A percentile compares a stretch with the other conserved stretches of the same genome.
phyloP scores from a whole-genome alignment of 2,888 invertebrate species.

The Morpho deidamia region DNA sequence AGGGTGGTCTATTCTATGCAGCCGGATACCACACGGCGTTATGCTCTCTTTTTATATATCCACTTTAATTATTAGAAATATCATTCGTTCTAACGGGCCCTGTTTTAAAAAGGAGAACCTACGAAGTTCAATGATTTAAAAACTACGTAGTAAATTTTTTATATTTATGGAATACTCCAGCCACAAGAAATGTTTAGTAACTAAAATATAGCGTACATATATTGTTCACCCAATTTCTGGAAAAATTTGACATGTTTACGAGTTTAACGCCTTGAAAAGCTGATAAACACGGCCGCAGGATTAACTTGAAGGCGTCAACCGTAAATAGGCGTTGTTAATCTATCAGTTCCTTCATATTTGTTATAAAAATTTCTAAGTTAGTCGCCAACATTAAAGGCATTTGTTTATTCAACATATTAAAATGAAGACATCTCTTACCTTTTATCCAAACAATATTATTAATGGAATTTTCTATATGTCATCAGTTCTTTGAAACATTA shows the following conservation, averaged over 20 bases:
- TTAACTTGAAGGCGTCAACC: constrained; percentile 9
- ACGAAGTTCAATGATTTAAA: too few relatives aligned
- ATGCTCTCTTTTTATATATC: too few relatives aligned
- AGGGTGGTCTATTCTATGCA: too few relatives aligned
- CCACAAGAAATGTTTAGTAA: neutral
- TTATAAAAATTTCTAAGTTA: neutral
- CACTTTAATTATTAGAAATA: too few relatives aligned
- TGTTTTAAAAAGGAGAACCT: too few relatives aligned
- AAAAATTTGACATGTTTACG: constrained; percentile 10
- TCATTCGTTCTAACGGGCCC: too few relatives aligned
- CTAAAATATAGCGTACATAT: neutral
- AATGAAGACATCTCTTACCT: neutral
- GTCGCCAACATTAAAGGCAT: too few relatives aligned
- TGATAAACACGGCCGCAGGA: constrained; percentile 5
- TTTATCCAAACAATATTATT: too few relatives aligned
- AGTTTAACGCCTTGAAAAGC: neutral
- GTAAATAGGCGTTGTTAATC: constrained; percentile 2
- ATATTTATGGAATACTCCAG: neutral
- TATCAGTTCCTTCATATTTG: constrained; percentile 5
- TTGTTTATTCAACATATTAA: too few relatives aligned
- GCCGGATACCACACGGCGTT: too few relatives aligned
- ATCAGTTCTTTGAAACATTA: neutral
- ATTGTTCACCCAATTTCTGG: constrained; percentile 6
- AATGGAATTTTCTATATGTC: neutral
- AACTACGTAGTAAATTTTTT: too few relatives aligned